Evolutionary conservation across 2,113 vertebrate species (phyloP), one percentile per base, ranked within the genome.

Genomic region (Centropristis striata): DNA sequence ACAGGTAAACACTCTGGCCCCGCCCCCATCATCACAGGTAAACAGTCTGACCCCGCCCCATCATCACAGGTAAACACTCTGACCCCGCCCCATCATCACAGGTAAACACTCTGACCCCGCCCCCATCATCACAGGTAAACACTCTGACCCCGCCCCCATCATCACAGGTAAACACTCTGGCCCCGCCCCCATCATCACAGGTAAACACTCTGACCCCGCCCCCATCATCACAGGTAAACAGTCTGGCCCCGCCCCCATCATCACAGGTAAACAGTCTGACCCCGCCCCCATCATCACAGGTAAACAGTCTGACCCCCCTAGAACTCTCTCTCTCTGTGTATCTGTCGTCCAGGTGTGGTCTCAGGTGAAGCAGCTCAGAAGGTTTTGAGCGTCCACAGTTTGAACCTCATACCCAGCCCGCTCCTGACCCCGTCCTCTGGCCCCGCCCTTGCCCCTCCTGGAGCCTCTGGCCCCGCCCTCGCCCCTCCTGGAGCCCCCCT

Each of bases 301-400:
- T 32, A 32, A 32, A 32, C 32, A 32, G 32, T 2, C 32, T 32
- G 32, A 32, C 32, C 32, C n/a, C n/a, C n/a, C n/a, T n/a, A n/a
- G n/a, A n/a, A n/a, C n/a, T n/a, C n/a, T 32, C 32, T 6, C 32
- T 32, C 32, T 32, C 32, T 32, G 7, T 58, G 13, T 58, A 11
- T 86, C n/a, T 85, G 23, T 76, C 2, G 0, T 71, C 16, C 87
- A 93, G 92, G 81, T 59, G 86, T 91, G 44, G 78, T 91, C 28
- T 93, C 85, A 8, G 90, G 90, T 49, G 85, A 80, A 82, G 92
- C 88, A 8, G 92, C 89, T 54, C 57, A 91, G 66, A 89, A 74
- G 66, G 88, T 92, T 32, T 28, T 92, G 10, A 91, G 41, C 0
- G 32, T 78, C 47, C 72, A 86, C 78, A 85, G 66, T 4, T 16